These are phyloP conservation scores for Menidia beryllina DNA, from an alignment of 2,113 vertebrate genomes.

Conservation along the genomic window DNA sequence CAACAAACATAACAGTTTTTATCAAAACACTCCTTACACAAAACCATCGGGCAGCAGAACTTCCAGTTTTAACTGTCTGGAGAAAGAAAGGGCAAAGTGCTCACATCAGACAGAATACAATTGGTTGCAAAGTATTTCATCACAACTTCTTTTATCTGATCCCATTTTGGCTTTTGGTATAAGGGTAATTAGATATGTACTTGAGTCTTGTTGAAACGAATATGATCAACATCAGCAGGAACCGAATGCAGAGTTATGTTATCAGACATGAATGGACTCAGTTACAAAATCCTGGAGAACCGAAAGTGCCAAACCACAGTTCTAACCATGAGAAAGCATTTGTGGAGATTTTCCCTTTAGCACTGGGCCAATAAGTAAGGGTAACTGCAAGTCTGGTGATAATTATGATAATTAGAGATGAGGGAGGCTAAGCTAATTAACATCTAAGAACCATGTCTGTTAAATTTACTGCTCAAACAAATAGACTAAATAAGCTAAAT, in stretches of 20 bases:
- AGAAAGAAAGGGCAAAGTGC: background rate
- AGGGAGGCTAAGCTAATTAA: slow-evolving; percentile 67
- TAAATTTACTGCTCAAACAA: slow-evolving; percentile 73
- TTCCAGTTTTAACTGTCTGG: background rate
- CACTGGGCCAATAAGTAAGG: slow-evolving; percentile 31
- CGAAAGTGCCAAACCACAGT: slow-evolving; percentile 19
- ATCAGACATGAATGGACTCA: slow-evolving; percentile 3
- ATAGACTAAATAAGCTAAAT: slow-evolving; percentile 50
- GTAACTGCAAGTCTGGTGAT: slow-evolving; percentile 71
- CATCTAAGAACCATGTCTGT: slow-evolving; percentile 67
- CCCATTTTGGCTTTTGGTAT: slow-evolving; percentile 20
- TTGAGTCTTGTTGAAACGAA: background rate
- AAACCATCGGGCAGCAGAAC: slow-evolving; percentile 24
- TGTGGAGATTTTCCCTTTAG: slow-evolving; percentile 36
- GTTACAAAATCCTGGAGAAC: slow-evolving; percentile 20
- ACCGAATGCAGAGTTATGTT: background rate
- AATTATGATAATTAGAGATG: slow-evolving; percentile 77
- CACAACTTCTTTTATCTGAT: slow-evolving; percentile 4
- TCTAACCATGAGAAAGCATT: slow-evolving; percentile 17
- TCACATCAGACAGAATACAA: slow-evolving; percentile 5
- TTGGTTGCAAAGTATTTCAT: slow-evolving; percentile 12
- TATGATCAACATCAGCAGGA: background rate
- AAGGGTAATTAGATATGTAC: background rate
- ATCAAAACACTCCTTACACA: slow-evolving; percentile 14
- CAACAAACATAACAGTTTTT: slow-evolving; percentile 39